Conservation (phyloP, 2,797 vertebrate genomes). For the Pelobates cultripes region DNA sequence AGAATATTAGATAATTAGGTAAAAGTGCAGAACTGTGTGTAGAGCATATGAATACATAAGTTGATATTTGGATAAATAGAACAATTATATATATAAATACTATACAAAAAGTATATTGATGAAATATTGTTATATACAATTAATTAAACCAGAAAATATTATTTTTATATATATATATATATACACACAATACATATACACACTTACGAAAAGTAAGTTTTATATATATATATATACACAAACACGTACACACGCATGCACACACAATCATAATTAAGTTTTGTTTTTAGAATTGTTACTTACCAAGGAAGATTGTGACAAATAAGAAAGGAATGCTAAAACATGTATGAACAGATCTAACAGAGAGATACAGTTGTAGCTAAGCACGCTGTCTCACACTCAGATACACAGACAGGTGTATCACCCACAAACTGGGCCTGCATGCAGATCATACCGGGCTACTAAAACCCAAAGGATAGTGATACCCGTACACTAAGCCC, state of each 20-base stretch:
- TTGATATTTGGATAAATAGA: no score
- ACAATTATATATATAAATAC: no score
- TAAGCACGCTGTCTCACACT: background rate
- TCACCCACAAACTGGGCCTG: slow-evolving; percentile 30
- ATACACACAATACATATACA: background rate
- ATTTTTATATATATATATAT: background rate
- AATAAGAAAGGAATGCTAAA: background rate
- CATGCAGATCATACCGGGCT: slow-evolving; percentile 19
- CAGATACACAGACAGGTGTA: slow-evolving; percentile 25
- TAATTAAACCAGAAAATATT: no score
- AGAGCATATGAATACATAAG: no score
- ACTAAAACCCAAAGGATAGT: slow-evolving; percentile 32
- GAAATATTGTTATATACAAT: no score
- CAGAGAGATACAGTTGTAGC: background rate
- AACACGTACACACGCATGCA: background rate
- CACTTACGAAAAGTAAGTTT: background rate
- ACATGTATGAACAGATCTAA: background rate
- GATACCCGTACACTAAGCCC: slow-evolving; percentile 36
- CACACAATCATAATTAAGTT: background rate
- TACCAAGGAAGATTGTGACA: slow-evolving; percentile 14
- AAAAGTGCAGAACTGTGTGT: background rate
- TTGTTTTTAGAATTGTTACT: slow-evolving; percentile 7
- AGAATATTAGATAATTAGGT: slow-evolving; percentile 24
- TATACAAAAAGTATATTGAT: no score
- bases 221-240: background rate